phyloP scores from a whole-genome alignment of 2,888 invertebrate species.

The Papilio protenor region DNA sequence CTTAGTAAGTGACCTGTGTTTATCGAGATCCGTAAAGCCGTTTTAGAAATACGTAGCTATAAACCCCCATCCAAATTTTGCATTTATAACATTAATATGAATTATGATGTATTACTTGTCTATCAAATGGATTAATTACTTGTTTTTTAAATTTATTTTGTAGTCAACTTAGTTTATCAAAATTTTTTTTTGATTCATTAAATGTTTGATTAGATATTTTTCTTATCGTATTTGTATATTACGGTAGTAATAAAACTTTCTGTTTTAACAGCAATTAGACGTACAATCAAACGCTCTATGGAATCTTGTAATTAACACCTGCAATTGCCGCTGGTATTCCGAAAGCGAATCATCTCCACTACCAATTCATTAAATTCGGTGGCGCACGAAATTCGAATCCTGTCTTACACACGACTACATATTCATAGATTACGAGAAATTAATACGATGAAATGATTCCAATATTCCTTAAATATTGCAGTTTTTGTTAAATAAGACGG shows the following conservation, averaged over 20 bases:
- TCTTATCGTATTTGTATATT: neutral
- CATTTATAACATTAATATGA: no score
- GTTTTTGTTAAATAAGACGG: no score
- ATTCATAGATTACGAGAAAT: constrained; percentile 3
- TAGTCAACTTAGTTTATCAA: neutral
- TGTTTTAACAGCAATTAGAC: constrained; percentile 7
- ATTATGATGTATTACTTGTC: neutral
- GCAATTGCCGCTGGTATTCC: constrained; percentile 51
- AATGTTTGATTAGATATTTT: no score
- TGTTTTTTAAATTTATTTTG: neutral
- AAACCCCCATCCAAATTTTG: no score
- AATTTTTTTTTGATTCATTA: neutral
- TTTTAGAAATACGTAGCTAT: no score
- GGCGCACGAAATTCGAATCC: constrained; percentile 61
- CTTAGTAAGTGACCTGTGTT: neutral
- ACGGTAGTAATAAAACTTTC: neutral
- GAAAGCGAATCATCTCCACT: constrained; percentile 46
- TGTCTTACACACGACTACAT: constrained; percentile 54
- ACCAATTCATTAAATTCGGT: constrained; percentile 64
- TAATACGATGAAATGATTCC: neutral
- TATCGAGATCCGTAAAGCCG: neutral
- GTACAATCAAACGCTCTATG: constrained; percentile 27
- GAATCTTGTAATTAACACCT: constrained; percentile 52
- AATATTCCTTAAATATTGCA: neutral
- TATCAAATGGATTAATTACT: neutral